Evolutionary conservation across 2,113 vertebrate genomes (phyloP).

Genomic region (Epinephelus moara): DNA sequence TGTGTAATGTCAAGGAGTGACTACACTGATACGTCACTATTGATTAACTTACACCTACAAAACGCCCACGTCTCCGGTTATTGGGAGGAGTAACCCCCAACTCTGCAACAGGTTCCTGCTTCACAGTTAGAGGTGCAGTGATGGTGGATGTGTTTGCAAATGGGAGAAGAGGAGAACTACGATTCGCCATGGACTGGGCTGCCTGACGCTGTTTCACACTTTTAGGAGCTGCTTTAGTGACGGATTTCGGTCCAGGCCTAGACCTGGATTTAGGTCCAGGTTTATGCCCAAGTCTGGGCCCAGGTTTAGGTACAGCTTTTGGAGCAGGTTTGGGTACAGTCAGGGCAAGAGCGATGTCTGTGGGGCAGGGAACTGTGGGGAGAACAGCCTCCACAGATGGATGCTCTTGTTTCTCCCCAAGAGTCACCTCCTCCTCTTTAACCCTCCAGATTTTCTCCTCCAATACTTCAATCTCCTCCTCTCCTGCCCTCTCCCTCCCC

Average conservation of each 20-base stretch:
- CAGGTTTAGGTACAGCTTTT: slow-evolving; percentile 72
- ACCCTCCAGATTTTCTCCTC: slow-evolving; percentile 76
- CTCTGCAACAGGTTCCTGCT: slow-evolving; percentile 51
- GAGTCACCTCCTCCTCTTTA: slow-evolving; percentile 71
- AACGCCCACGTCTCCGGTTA: slow-evolving; percentile 70
- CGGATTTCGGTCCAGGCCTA: slow-evolving; percentile 65
- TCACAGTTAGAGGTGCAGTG: slow-evolving; percentile 50
- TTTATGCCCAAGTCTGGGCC: slow-evolving; percentile 74
- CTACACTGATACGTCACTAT: background rate
- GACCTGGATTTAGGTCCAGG: slow-evolving; percentile 78
- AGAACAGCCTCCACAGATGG: slow-evolving; percentile 55
- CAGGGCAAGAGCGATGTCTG: slow-evolving; percentile 64
- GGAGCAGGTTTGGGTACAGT: slow-evolving; percentile 68
- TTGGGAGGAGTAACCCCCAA: slow-evolving; percentile 47
- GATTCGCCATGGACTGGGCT: slow-evolving; percentile 60
- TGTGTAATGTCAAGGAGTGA: slow-evolving; percentile 17
- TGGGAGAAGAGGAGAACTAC: slow-evolving; percentile 45
- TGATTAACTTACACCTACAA: slow-evolving; percentile 76
- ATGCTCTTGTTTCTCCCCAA: slow-evolving; percentile 55
- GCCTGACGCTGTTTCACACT: slow-evolving; percentile 76
- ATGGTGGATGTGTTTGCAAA: slow-evolving; percentile 49
- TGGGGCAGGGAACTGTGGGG: slow-evolving; percentile 52
- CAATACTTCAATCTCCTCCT: slow-evolving; percentile 63
- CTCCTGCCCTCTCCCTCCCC: slow-evolving; percentile 60
- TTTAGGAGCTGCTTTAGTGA: slow-evolving; percentile 78